phyloP scores from a whole-genome alignment of 2,113 vertebrate genomes.

The Eurypyga helias region DNA sequence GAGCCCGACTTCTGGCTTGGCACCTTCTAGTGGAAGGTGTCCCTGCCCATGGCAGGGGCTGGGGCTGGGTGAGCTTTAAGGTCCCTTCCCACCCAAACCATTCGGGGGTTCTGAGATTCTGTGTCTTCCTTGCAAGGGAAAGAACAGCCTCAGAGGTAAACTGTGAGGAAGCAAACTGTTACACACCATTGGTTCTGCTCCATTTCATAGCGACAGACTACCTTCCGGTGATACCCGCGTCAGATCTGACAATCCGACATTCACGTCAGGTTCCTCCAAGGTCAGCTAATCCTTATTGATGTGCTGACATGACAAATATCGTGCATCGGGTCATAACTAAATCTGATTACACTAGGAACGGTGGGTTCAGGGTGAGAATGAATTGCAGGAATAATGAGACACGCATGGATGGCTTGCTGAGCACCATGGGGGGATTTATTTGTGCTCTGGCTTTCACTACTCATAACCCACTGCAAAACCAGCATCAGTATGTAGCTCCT shows the following conservation, averaged over 20 bases:
- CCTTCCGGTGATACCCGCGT: not conserved
- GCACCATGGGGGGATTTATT: too few species aligned
- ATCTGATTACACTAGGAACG: not conserved
- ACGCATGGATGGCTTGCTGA: fast-evolving
- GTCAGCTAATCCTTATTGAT: not conserved
- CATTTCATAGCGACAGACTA: fast-evolving
- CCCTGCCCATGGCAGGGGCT: too few species aligned
- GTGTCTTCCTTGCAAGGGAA: not conserved
- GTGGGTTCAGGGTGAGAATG: not conserved
- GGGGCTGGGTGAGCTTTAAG: too few species aligned
- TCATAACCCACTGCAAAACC: not conserved
- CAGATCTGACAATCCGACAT: not conserved
- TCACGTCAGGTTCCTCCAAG: not conserved
- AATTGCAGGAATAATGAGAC: not conserved
- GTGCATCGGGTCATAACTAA: fast-evolving
- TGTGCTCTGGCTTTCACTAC: not conserved
- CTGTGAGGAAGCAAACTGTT: not conserved
- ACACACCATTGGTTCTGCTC: not conserved
- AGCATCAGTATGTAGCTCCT: not conserved
- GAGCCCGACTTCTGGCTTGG: not conserved
- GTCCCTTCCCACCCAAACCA: too few species aligned
- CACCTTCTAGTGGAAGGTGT: too few species aligned
- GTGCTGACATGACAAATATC: not conserved
- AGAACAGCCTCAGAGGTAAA: not conserved
- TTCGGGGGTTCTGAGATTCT: too few species aligned